A percentile compares a stretch with the other conserved stretches of the same genome.
Conservation (phyloP, 23 tunicate genomes). For the Diplosoma virens region DNA sequence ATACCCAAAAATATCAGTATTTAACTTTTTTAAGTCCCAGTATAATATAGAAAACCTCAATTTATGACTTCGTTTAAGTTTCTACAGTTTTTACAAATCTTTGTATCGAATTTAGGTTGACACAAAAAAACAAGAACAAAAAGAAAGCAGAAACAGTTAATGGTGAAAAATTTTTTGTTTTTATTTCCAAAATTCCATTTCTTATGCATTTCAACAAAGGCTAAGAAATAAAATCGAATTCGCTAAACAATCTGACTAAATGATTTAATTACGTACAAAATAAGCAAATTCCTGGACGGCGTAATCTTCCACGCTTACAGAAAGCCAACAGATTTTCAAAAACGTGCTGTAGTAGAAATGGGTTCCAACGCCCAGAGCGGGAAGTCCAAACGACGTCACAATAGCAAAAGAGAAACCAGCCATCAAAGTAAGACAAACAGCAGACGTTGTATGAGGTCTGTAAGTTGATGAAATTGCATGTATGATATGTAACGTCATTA, state of each 20-base stretch:
- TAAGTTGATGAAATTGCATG: too few species aligned
- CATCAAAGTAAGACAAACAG: not conserved
- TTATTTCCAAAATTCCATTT: not conserved
- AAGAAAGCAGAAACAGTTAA: too few species aligned
- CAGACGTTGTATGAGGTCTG: constrained; percentile 9
- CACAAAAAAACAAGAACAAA: too few species aligned
- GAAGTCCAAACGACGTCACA: constrained; percentile 27
- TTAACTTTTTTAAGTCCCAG: too few species aligned
- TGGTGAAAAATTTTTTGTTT: not conserved
- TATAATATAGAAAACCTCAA: too few species aligned
- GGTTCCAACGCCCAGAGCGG: constrained; percentile 29
- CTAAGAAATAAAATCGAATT: not conserved
- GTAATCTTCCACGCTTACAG: not conserved
- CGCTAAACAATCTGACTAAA: not conserved
- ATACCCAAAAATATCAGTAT: too few species aligned
- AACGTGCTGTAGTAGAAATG: constrained; percentile 32
- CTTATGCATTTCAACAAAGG: not conserved
- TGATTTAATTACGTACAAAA: constrained; percentile 17
- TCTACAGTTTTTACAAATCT: too few species aligned
- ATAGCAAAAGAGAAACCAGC: constrained; percentile 9
- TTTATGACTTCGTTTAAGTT: too few species aligned
- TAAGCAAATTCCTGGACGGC: constrained; percentile 19
- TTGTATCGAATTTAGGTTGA: too few species aligned
- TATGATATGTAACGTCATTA: too few species aligned
- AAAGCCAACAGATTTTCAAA: constrained; percentile 42